Evolutionary conservation across 2,888 invertebrate genomes (phyloP).

Genomic region (Microctonus brassicae): DNA sequence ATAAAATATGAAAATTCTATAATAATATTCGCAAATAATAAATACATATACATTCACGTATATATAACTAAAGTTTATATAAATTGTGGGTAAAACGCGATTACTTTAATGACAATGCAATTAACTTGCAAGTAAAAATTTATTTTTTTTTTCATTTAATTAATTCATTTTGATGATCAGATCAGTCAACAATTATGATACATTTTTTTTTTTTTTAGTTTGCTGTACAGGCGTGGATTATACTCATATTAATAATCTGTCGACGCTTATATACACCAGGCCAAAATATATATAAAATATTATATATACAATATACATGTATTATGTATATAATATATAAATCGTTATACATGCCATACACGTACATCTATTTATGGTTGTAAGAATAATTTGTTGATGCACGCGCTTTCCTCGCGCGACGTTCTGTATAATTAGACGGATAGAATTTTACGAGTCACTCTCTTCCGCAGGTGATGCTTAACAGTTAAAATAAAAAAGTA

Average conservation of each 20-base stretch:
- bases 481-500: slow-evolving; percentile 4
- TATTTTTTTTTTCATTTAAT: slow-evolving; percentile 7
- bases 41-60: background rate
- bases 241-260: slow-evolving; percentile 49
- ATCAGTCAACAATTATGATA: slow-evolving; percentile 15
- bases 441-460: slow-evolving; percentile 56
- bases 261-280: slow-evolving; percentile 43
- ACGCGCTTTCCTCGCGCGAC: slow-evolving; percentile 40
- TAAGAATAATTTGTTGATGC: slow-evolving; percentile 21
- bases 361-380: slow-evolving; percentile 10
- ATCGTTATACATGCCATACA: slow-evolving; percentile 24
- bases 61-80: background rate
- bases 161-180: slow-evolving; percentile 7
- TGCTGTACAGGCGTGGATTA: slow-evolving; percentile 3
- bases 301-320: background rate
- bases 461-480: slow-evolving; percentile 37
- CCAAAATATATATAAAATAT: slow-evolving; percentile 4
- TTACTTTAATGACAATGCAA: slow-evolving; percentile 26
- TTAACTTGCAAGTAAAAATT: slow-evolving; percentile 14
- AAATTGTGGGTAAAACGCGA: background rate
- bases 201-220: background rate
- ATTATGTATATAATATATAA: slow-evolving; percentile 13
- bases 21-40: no score
- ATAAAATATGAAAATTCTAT: background rate
- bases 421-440: slow-evolving; percentile 53